Evolutionary conservation across 2,888 invertebrate genomes (phyloP).

Genomic region (Smittia aterrima): DNA sequence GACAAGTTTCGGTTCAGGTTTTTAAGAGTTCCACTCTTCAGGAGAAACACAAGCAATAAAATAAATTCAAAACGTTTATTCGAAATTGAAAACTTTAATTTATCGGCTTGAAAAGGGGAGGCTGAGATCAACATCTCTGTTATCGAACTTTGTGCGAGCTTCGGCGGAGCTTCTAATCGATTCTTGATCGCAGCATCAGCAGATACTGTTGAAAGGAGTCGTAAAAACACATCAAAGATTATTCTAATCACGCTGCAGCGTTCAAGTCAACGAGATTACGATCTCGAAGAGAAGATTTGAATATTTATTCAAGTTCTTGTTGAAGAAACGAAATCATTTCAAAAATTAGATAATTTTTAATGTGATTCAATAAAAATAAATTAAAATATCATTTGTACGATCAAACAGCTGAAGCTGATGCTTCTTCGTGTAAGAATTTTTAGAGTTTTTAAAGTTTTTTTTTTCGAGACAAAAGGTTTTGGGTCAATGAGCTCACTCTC

Average conservation of each 20-base stretch:
- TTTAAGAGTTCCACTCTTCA: background rate
- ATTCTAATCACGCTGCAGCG: background rate
- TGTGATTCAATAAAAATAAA: conserved; percentile 39
- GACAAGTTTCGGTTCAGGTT: background rate
- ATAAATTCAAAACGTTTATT: conserved; percentile 5
- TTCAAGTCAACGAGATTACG: background rate
- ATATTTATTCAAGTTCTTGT: conserved; percentile 37
- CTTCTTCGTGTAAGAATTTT: conserved; percentile 19
- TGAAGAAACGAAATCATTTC: conserved; percentile 26
- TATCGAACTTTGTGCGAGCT: background rate
- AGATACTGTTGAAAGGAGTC: background rate
- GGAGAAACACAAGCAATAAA: background rate
- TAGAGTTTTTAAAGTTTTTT: background rate
- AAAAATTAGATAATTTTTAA: conserved; percentile 39
- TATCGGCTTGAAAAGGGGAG: background rate
- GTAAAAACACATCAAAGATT: background rate
- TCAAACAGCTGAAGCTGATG: conserved; percentile 41
- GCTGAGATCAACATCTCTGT: background rate
- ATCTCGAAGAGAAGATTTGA: conserved; percentile 12
- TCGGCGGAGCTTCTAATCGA: background rate
- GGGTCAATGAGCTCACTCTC: conserved; percentile 30
- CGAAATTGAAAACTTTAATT: conserved; percentile 4
- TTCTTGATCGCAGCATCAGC: background rate
- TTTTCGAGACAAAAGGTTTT: background rate
- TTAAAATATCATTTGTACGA: conserved; percentile 40